Base-by-base conservation (phyloP, 1,140 invertebrate species). In the Drosophila elegans region DNA sequence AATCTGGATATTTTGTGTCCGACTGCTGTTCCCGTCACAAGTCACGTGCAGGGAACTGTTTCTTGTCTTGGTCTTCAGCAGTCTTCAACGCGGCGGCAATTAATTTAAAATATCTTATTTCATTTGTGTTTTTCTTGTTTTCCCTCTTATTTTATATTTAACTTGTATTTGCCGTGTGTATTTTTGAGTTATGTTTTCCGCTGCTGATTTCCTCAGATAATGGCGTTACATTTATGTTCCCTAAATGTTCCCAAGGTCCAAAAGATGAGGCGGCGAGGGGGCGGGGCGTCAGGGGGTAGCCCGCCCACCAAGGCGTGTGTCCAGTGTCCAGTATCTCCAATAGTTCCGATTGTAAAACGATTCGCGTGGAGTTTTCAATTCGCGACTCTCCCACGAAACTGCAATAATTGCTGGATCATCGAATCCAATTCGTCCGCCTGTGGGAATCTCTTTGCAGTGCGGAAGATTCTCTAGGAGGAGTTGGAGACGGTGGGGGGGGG, bases 131-230 rank as follows among this genome's bases (percentile, higher is more conserved):
- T 64, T 62, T 45, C 21, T 67, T 75, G 46, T 55, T 62, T 45
- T 71, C 54, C 64, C 80, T 57, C 57, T 78, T 73, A 48, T 64
- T 78, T 61, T 83, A 29, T 78, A 59, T 75, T 75, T 75, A 59
- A 76, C 61, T 77, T 76, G 74, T 83, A 83, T 72, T 71, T 36
- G 52, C 45, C 29, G 66, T 49, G 66, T 71, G 45, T 67, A 72
- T 88, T 88, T 88, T 88, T 88, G 84, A 86, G 83, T 86, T 86
- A 86, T 86, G 83, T 88, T 86, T 88, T 86, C 83, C 83, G 83
- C 83, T 88, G 71, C 83, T 82, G 83, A 86, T 86, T 88, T 76
- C 74, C 4, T 13, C 59, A 82, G 83, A 86, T 86, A 86, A 77
- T 89, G 79, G 84, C 72, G 63, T 88, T 88, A 88, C 84, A 89